Evolutionary conservation across 2,888 invertebrate genomes (phyloP), one percentile per base, ranked within the genome.

Genomic region (Sphaeridia pumilis): DNA sequence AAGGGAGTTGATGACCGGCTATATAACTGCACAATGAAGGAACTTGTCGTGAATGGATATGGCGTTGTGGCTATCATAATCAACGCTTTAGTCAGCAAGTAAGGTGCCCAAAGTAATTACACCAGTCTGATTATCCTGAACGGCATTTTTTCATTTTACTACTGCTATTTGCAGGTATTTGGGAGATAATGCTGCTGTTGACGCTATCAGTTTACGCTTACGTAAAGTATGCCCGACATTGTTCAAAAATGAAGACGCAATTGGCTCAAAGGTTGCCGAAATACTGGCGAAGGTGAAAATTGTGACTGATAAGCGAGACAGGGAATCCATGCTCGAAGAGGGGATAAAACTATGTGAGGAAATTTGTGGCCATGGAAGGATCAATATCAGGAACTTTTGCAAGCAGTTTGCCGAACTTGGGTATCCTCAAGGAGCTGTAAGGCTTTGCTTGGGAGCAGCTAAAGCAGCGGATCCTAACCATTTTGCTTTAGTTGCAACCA

Each of bases 221-320:
- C 76, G 94, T 44, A 85, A 90, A 66, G 78, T 89, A 1, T 98
- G 97, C 67, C 97, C 98, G 0, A 84, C 85, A 64, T 75, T 98
- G 25, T 98, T 94, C 70, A 83, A 87, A 59, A 83, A 83, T 66
- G 95, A 97, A 74, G 97, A 98, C 72, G 95, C 94, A 3, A 86
- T 89, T 14, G 90, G 89, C 66, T 89, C 94, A 2, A 94, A 94
- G 75, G 90, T 88, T 71, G 67, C 63, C 52, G 63, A 62, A 53
- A 64, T 64, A 22, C 42, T 65, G 12, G 52, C 60, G 2, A 63
- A 63, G 57, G 61, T 60, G 2, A 59, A 57, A 52, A 50, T 53
- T n/a, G 46, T 57, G 1, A 49, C 55, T 7, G 59, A 63, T 43
- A n/a, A 35, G 10, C 7, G 44, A n/a, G 63, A 63, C 38, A 60